phyloP scores from a whole-genome alignment of 2,797 vertebrate species.

The Gymnoscopelus microlampas region DNA sequence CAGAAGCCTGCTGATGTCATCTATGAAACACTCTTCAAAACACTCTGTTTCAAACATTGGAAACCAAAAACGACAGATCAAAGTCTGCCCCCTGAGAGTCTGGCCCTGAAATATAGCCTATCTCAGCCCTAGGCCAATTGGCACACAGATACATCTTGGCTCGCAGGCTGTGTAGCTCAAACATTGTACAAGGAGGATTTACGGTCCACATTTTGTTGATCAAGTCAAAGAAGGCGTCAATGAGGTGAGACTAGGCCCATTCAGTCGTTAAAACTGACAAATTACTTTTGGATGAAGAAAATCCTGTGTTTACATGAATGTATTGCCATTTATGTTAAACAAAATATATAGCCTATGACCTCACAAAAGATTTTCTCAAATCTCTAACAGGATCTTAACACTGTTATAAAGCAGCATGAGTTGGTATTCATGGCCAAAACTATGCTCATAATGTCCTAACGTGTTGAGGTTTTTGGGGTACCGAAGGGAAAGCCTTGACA shows the following conservation, averaged over 20 bases:
- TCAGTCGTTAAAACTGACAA: constrained; percentile 45
- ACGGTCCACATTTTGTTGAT: constrained; percentile 23
- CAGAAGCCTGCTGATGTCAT: constrained; percentile 36
- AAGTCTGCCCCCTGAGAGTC: background rate
- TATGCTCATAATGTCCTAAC: constrained; percentile 31
- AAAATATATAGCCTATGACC: constrained; percentile 22
- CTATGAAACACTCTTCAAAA: constrained; percentile 1
- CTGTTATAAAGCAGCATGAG: constrained; percentile 26
- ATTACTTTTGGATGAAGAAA: constrained; percentile 18
- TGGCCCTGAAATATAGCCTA: constrained; percentile 15
- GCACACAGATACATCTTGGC: constrained; percentile 10
- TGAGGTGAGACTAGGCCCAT: constrained; percentile 32
- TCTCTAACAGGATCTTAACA: constrained; percentile 6
- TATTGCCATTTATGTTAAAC: constrained; percentile 27
- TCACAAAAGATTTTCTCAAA: constrained; percentile 1
- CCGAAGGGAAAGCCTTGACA: constrained; percentile 12
- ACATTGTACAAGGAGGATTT: constrained; percentile 24
- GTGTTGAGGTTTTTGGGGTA: constrained; percentile 10
- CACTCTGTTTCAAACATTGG: constrained; percentile 25
- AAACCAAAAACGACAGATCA: constrained; percentile 14
- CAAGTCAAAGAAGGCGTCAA: constrained; percentile 21
- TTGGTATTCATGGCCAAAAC: constrained; percentile 11
- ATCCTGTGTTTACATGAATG: constrained; percentile 34
- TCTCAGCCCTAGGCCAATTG: constrained; percentile 13
- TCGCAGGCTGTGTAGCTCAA: background rate